A percentile compares a stretch with the other conserved stretches of the same genome.
These are phyloP conservation scores for Hyaena hyaena DNA, from an alignment of 2,113 vertebrate species.

Conservation along the genomic window DNA sequence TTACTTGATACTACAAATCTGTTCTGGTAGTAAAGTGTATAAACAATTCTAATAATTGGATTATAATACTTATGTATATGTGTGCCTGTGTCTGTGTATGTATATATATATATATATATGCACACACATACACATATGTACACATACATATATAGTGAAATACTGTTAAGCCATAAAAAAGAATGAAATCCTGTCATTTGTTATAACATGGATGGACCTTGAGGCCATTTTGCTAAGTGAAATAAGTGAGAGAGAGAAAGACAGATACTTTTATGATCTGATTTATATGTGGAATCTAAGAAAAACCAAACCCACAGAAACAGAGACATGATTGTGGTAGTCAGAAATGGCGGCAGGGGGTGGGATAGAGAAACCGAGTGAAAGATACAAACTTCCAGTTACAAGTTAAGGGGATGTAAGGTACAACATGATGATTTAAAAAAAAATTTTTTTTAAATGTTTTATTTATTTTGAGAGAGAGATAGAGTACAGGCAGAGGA, in stretches of 20 bases:
- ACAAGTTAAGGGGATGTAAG: not conserved
- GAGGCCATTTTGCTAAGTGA: not conserved
- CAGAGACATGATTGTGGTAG: not conserved
- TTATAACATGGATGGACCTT: not conserved
- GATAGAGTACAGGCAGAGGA: too few species aligned
- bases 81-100: not conserved
- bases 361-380: not conserved
- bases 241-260: not conserved
- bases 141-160: not conserved
- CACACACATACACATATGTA: too few species aligned
- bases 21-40: not conserved
- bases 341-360: not conserved
- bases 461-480: too few species aligned
- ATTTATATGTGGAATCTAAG: not conserved
- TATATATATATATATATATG: too few species aligned
- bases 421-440: not conserved
- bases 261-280: not conserved
- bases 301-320: not conserved
- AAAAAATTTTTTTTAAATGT: too few species aligned
- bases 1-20: not conserved
- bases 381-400: conserved; percentile 18
- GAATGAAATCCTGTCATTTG: not conserved
- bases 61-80: not conserved
- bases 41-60: conserved; percentile 34
- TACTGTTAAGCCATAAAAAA: conserved; percentile 19